These are phyloP conservation scores for Coregonus clupeaformis DNA, from an alignment of 2,113 vertebrate genomes.

Conservation along the genomic window DNA sequence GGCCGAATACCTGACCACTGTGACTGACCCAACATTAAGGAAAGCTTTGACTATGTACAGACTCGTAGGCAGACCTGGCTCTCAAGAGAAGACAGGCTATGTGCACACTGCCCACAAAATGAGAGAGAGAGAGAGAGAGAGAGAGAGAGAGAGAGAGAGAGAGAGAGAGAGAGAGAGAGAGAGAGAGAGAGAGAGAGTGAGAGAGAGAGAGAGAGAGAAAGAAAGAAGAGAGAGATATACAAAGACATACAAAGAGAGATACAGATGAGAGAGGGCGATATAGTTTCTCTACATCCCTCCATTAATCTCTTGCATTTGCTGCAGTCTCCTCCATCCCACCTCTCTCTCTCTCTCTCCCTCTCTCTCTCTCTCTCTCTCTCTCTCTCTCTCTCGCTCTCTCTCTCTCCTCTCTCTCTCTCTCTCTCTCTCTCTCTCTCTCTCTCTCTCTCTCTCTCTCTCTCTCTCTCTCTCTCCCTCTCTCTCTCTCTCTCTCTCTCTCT, in stretches of 20 bases:
- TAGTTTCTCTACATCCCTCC: constrained; percentile 53
- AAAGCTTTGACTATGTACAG: too few relatives aligned
- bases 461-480: constrained; percentile 45
- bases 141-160: too few relatives aligned
- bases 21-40: too few relatives aligned
- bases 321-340: constrained; percentile 59
- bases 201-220: not conserved
- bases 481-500: constrained; percentile 50
- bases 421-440: constrained; percentile 43
- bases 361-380: constrained; percentile 41
- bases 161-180: too few relatives aligned
- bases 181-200: too few relatives aligned
- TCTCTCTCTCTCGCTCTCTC: constrained; percentile 50
- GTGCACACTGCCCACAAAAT: too few relatives aligned
- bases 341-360: constrained; percentile 30
- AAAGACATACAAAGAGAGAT: constrained; percentile 12
- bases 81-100: too few relatives aligned
- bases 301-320: constrained; percentile 71
- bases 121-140: too few relatives aligned
- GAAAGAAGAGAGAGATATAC: not conserved
- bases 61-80: too few relatives aligned
- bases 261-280: not conserved
- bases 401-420: constrained; percentile 42
- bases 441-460: constrained; percentile 40
- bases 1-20: too few relatives aligned